Evolutionary conservation across 2,113 vertebrate species (phyloP), one percentile per base, ranked within the genome.

Genomic region (Zapus hudsonius): DNA sequence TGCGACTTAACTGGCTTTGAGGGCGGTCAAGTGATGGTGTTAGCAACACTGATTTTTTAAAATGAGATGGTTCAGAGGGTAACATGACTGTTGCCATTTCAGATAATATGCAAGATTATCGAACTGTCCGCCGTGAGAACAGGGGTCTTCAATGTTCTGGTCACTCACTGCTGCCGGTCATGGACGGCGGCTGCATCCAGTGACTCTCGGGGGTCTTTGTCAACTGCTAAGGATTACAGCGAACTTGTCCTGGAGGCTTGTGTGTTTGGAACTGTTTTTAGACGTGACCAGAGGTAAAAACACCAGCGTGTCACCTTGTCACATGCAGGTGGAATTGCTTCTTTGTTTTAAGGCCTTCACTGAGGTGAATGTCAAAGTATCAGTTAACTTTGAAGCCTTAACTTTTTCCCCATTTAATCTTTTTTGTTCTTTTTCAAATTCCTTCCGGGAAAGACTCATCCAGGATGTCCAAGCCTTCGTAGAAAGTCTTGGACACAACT

Each of bases 381-480:
- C 66, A n/a, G 27, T 57, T 69, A 38, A 42, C 73, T 79, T 91
- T 44, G 52, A 59, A 16, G 5, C 42, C 92, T 92, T 72, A 42
- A 2, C 93, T 0, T 89, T 25, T 67, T 0, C 89, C 55, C 38
- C 82, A 64, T 52, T 52, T 82, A 95, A 79, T 36, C 33, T 85
- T 8, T 66, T 66, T 67, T 76, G 8, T 91, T 92, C 25, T 90
- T 90, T 86, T 27, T 81, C 66, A 70, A 44, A 87, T 15, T 95
- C 90, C 95, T 92, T 59, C 95, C 73, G 94, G 59, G 87, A 42
- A 97, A 99, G 99, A 87, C 98, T 99, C 36, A 97, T 98, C 93
- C 99, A 99, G 96, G 99, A 99, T 91, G 98, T 99, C 33, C 98
- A 99, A 91, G 97, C 97, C 33, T 99, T 99, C 70, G 74, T 99